phyloP scores from a whole-genome alignment of 2,797 vertebrate species.

The Acestrorhynchus altus region DNA sequence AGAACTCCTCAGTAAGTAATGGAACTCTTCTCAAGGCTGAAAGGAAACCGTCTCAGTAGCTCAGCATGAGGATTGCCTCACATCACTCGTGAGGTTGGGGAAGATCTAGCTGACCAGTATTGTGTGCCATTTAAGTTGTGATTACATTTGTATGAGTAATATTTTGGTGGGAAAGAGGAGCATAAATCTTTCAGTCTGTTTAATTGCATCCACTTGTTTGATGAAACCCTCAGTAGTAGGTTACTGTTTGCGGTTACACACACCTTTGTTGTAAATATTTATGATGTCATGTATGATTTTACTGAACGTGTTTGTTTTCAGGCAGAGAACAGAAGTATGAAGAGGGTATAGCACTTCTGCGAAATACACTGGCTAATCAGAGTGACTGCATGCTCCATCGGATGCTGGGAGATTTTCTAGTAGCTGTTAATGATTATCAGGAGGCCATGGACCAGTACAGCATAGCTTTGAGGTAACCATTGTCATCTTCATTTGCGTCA shows the following conservation, averaged over 20 bases:
- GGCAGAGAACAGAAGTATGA: constrained; percentile 97
- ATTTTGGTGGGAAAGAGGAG: too few relatives aligned
- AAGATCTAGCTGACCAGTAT: too few relatives aligned
- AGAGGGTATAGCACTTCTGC: constrained; percentile 92
- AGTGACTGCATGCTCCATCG: constrained; percentile 97
- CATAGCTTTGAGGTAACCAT: constrained; percentile 88
- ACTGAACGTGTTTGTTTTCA: constrained; percentile 60
- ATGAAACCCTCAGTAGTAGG: too few relatives aligned
- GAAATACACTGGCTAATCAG: constrained; percentile 94
- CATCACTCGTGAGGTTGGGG: too few relatives aligned
- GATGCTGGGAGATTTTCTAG: constrained; percentile 96
- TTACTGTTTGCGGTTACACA: too few relatives aligned
- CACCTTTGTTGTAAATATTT: too few relatives aligned
- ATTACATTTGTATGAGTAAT: too few relatives aligned
- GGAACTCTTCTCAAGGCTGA: not conserved
- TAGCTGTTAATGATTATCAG: constrained; percentile 96
- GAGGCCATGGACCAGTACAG: constrained; percentile 99
- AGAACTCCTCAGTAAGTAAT: constrained; percentile 89
- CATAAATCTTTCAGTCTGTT: too few relatives aligned
- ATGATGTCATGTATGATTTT: not conserved
- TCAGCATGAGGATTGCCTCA: not conserved
- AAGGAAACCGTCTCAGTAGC: not conserved
- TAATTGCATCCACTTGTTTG: too few relatives aligned
- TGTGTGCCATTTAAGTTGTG: too few relatives aligned
- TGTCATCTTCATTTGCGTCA: not conserved